Percentiles rank a stretch among this genome's conserved stretches.
phyloP scores from a whole-genome alignment of 64 coral and sea anemone genomes.

The Pachyseris speciosa region DNA sequence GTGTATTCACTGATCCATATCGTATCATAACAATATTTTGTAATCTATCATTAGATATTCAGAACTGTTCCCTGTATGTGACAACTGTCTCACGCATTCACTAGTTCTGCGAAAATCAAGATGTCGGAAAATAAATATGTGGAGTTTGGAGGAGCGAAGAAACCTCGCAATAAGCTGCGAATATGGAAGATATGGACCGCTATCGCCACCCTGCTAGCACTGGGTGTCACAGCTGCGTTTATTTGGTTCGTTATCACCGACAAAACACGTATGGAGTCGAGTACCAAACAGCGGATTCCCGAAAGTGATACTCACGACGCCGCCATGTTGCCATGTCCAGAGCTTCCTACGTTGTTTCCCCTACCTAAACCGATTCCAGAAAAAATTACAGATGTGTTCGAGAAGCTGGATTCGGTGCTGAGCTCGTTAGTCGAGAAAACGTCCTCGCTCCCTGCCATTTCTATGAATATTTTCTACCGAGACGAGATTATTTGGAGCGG shows the following conservation, averaged over 20 bases:
- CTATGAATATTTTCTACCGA: conserved; percentile 50
- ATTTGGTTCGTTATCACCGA: not conserved
- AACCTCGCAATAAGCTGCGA: not conserved
- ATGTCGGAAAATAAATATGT: not conserved
- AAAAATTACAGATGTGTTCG: conserved; percentile 10
- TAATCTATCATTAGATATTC: too few species aligned
- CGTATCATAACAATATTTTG: too few species aligned
- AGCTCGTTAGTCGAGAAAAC: not conserved
- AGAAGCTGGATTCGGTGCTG: not conserved
- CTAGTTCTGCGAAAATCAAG: too few species aligned
- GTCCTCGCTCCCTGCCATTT: conserved; percentile 52
- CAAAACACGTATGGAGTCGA: too few species aligned
- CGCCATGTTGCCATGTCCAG: conserved; percentile 8
- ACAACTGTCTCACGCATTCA: too few species aligned
- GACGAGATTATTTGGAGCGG: conserved; percentile 47
- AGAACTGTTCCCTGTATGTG: too few species aligned
- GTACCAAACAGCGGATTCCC: not conserved
- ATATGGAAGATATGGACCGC: not conserved
- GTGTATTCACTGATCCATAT: too few species aligned
- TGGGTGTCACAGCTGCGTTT: not conserved
- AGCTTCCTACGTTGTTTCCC: conserved; percentile 31
- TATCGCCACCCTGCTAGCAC: not conserved
- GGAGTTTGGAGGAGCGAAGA: not conserved
- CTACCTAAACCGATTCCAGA: conserved; percentile 40
- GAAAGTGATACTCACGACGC: not conserved